phyloP scores from a whole-genome alignment of 2,797 vertebrate genomes.

The Lutjanus argentimaculatus region DNA sequence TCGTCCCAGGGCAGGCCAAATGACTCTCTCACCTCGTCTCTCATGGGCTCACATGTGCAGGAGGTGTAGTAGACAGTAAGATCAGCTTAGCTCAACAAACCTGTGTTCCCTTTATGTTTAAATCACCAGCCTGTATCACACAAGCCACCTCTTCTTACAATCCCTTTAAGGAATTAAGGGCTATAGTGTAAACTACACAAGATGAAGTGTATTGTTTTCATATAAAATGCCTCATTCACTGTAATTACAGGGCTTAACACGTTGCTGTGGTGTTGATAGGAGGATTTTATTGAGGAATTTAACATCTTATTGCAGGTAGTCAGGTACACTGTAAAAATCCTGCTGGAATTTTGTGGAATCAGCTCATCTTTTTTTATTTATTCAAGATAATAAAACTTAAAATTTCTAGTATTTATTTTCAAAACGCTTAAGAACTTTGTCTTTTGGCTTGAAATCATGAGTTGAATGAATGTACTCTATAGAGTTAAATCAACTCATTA shows the following conservation, averaged over 20 bases:
- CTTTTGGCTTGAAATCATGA: no score
- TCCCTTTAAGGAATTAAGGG: slow-evolving; percentile 37
- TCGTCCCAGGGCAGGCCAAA: slow-evolving; percentile 45
- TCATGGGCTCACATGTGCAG: slow-evolving; percentile 68
- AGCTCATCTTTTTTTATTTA: no score
- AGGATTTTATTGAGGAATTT: slow-evolving; percentile 15
- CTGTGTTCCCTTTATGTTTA: neutral
- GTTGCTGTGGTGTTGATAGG: slow-evolving; percentile 6
- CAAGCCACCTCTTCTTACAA: slow-evolving; percentile 15
- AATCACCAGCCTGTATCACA: slow-evolving; percentile 12
- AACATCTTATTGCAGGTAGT: neutral
- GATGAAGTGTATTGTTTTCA: slow-evolving; percentile 19
- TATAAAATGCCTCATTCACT: slow-evolving; percentile 12
- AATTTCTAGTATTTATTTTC: no score
- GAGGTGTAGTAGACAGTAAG: slow-evolving; percentile 25
- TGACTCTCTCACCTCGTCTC: slow-evolving; percentile 60
- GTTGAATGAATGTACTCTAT: no score
- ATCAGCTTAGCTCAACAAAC: slow-evolving; percentile 54
- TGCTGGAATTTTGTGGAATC: no score
- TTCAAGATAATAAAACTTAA: no score
- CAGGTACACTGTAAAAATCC: slow-evolving; percentile 8
- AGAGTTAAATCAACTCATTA: no score
- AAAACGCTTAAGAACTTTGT: no score
- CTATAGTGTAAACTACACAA: slow-evolving; percentile 5
- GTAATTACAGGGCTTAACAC: slow-evolving; percentile 35